A percentile compares a stretch with the other conserved stretches of the same genome.
Evolutionary conservation across 23 tunicate species (phyloP).

Genomic region (Halocynthia aurantium): DNA sequence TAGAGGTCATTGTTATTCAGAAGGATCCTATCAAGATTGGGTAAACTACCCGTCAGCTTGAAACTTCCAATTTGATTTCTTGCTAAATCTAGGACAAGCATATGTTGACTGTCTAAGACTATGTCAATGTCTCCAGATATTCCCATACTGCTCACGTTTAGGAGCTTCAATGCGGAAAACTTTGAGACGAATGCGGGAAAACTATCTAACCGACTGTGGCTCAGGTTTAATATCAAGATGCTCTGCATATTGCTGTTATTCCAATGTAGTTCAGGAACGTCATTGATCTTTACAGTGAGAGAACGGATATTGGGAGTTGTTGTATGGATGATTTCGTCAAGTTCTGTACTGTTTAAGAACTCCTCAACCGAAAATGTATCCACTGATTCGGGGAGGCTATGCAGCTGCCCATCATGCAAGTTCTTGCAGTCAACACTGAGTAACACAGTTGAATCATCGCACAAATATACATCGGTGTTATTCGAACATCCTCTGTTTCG

Average conservation of each 20-base stretch:
- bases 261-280: too few relatives aligned
- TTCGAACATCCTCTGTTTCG: too few relatives aligned
- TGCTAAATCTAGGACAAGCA: slow-evolving; percentile 4
- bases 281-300: neutral
- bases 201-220: neutral
- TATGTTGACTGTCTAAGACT: neutral
- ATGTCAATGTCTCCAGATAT: neutral
- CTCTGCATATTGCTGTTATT: neutral
- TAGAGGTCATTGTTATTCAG: slow-evolving; percentile 6
- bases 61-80: neutral
- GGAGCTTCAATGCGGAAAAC: neutral
- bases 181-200: neutral
- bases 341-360: too few relatives aligned
- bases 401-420: too few relatives aligned
- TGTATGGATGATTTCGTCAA: too few relatives aligned
- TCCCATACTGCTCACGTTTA: slow-evolving; percentile 14
- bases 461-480: too few relatives aligned
- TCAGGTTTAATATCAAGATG: neutral
- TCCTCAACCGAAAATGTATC: too few relatives aligned
- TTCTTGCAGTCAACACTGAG: too few relatives aligned
- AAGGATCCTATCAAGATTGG: neutral
- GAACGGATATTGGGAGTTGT: neutral
- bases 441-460: too few relatives aligned
- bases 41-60: neutral
- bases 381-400: too few relatives aligned